Percentiles rank a stretch among this genome's conserved stretches.
These are phyloP conservation scores for Spea hammondii DNA, from an alignment of 2,797 vertebrate genomes.

Conservation along the genomic window DNA sequence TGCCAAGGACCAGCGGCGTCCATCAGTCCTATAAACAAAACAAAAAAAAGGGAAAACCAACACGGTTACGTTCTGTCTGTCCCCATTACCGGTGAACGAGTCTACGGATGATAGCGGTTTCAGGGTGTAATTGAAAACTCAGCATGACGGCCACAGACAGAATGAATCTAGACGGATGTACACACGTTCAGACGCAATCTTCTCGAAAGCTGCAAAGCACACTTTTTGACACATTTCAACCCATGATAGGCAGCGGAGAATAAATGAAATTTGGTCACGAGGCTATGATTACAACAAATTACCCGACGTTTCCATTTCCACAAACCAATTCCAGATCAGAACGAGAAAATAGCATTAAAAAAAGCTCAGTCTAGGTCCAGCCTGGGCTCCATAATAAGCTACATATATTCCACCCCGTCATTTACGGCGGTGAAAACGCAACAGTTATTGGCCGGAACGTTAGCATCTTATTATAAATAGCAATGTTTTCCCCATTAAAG, in stretches of 20 bases:
- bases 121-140: neutral
- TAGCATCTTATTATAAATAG: too few species aligned
- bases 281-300: neutral
- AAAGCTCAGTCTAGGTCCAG: too few species aligned
- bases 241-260: neutral
- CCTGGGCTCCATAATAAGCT: too few species aligned
- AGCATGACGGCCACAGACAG: neutral
- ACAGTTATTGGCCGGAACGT: too few species aligned
- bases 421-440: too few species aligned
- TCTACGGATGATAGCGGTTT: neutral
- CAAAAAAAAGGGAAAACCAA: conserved; percentile 27
- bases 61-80: neutral
- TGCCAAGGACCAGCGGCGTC: conserved; percentile 93
- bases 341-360: too few species aligned
- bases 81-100: neutral
- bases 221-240: neutral
- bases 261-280: neutral
- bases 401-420: too few species aligned
- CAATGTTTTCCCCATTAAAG: too few species aligned
- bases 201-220: neutral
- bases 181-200: too few species aligned
- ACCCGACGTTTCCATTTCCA: neutral
- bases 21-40: conserved; percentile 78
- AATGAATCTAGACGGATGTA: neutral
- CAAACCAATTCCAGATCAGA: neutral